These are phyloP conservation scores for Zaprionus bogoriensis DNA, from an alignment of 2,888 invertebrate genomes.

Conservation along the genomic window DNA sequence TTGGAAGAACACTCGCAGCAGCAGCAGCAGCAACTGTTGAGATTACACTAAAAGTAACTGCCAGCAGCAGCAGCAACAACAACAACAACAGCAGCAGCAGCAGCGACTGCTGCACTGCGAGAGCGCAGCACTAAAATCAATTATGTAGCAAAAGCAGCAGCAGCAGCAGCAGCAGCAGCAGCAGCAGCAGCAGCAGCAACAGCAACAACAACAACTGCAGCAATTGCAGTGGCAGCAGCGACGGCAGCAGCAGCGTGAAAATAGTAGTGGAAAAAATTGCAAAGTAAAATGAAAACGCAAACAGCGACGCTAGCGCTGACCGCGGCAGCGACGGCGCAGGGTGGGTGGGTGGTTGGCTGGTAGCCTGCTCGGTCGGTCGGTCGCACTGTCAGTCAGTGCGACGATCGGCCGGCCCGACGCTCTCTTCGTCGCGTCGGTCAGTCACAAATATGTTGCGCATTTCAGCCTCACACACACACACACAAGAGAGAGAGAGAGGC, in stretches of 20 bases:
- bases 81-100: constrained; percentile 32
- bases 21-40: constrained; percentile 62
- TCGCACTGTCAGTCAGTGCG: constrained; percentile 15
- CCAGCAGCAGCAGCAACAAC: constrained; percentile 51
- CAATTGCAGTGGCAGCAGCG: constrained; percentile 43
- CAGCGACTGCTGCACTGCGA: constrained; percentile 50
- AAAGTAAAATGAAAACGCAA: constrained; percentile 60
- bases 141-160: constrained; percentile 74
- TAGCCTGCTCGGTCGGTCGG: constrained; percentile 7
- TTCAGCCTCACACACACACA: constrained; percentile 34
- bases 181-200: constrained; percentile 44
- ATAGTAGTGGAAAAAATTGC: constrained; percentile 70
- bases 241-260: constrained; percentile 68
- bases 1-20: constrained; percentile 59
- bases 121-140: constrained; percentile 79
- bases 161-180: constrained; percentile 30
- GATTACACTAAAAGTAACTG: constrained; percentile 78
- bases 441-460: constrained; percentile 79
- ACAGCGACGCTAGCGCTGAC: constrained; percentile 41
- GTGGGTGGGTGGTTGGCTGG: constrained; percentile 47
- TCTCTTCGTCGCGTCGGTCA: constrained; percentile 64
- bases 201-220: constrained; percentile 25
- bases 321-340: constrained; percentile 30
- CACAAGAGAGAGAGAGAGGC: constrained; percentile 12
- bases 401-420: constrained; percentile 11